These are phyloP conservation scores for Darevskia nairensis DNA, from an alignment of 2,797 vertebrate species.

Conservation along the genomic window DNA sequence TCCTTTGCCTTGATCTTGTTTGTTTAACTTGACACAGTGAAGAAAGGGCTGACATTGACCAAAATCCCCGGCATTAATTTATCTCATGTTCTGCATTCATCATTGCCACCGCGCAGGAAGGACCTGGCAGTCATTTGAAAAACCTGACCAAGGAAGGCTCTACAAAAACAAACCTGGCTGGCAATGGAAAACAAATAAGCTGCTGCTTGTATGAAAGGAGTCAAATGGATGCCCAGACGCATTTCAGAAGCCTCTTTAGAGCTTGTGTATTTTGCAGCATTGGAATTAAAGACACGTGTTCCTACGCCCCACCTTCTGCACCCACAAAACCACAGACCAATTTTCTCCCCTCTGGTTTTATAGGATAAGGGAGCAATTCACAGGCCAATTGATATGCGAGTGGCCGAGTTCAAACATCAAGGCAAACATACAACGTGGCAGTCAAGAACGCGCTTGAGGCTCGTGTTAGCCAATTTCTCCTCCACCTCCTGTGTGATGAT, in stretches of 20 bases:
- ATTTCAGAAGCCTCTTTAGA: background rate
- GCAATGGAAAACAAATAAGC: constrained; percentile 54
- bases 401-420: background rate
- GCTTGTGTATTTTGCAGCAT: constrained; percentile 21
- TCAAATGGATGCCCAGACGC: constrained; percentile 34
- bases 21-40: constrained; percentile 99
- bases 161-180: constrained; percentile 59
- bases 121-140: constrained; percentile 80
- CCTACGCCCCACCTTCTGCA: background rate
- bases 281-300: background rate
- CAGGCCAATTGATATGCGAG: background rate
- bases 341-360: background rate
- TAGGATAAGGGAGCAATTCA: background rate
- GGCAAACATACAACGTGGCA: background rate
- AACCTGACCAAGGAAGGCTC: constrained; percentile 72
- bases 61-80: constrained; percentile 97
- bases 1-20: constrained; percentile 95
- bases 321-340: background rate
- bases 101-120: constrained; percentile 88
- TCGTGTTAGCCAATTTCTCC: background rate
- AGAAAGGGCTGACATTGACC: constrained; percentile 98
- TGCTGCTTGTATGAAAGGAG: constrained; percentile 27
- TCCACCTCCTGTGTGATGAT: background rate
- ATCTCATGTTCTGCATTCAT: constrained; percentile 98
- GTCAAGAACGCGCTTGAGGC: background rate